phyloP scores from a whole-genome alignment of 2,113 vertebrate species.

The Cromileptes altivelis region DNA sequence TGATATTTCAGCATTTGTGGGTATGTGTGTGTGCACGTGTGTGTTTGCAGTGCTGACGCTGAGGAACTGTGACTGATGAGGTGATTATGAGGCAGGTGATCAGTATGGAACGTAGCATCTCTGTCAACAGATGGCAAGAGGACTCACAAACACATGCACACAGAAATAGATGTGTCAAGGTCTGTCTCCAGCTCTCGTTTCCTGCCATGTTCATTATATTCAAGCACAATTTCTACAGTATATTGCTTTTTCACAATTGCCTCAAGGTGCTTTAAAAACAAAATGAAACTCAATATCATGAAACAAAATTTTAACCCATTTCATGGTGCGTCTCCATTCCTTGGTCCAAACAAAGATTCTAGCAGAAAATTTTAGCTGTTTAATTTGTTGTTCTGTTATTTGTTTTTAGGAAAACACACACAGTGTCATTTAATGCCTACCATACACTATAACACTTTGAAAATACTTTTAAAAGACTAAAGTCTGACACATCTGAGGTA shows the following conservation, averaged over 20 bases:
- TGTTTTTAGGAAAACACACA: too few relatives aligned
- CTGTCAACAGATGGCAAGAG: conserved; percentile 54
- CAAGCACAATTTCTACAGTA: neutral
- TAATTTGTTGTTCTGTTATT: too few relatives aligned
- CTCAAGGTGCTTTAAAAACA: neutral
- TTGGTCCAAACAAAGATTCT: neutral
- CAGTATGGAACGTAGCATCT: conserved; percentile 43
- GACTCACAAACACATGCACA: conserved; percentile 10
- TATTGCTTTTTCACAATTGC: neutral
- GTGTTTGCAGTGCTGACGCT: conserved; percentile 1
- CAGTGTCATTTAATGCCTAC: too few relatives aligned
- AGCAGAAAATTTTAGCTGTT: too few relatives aligned
- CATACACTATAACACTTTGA: too few relatives aligned
- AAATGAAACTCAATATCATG: neutral
- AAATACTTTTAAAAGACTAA: too few relatives aligned
- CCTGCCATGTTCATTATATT: neutral
- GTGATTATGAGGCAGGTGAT: conserved; percentile 54
- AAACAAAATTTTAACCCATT: neutral
- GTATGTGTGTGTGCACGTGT: neutral
- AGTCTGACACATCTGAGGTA: too few relatives aligned
- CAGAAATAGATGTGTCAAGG: neutral
- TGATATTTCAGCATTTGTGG: neutral
- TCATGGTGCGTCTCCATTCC: neutral
- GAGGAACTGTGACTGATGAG: conserved; percentile 59
- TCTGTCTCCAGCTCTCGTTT: conserved; percentile 1